phyloP scores from a whole-genome alignment of 2,888 invertebrate genomes.

The Drosophila yooni region DNA sequence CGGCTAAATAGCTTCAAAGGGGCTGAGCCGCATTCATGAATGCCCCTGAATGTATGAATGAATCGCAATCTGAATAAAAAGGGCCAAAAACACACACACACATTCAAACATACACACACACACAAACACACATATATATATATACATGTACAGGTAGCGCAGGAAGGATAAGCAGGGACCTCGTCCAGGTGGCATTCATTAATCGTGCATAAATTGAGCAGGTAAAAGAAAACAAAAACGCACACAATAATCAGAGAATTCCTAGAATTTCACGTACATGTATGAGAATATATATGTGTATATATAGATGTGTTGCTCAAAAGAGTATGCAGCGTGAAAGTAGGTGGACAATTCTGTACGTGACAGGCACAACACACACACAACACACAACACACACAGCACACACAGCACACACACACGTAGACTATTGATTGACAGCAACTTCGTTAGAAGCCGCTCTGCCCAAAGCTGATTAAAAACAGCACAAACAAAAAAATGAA shows the following conservation, averaged over 20 bases:
- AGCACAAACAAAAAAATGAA: slow-evolving; percentile 9
- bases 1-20: slow-evolving; percentile 42
- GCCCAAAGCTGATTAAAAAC: slow-evolving; percentile 71
- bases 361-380: slow-evolving; percentile 48
- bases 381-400: slow-evolving; percentile 23
- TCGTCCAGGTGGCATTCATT: slow-evolving; percentile 76
- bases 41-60: slow-evolving; percentile 50
- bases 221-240: slow-evolving; percentile 29
- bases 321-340: slow-evolving; percentile 68
- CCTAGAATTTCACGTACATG: slow-evolving; percentile 38
- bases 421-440: slow-evolving; percentile 43
- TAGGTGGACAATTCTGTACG: slow-evolving; percentile 77
- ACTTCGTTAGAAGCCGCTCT: slow-evolving; percentile 65
- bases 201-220: slow-evolving; percentile 78
- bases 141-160: slow-evolving; percentile 1
- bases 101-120: not conserved
- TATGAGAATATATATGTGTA: not conserved
- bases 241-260: slow-evolving; percentile 32
- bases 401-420: slow-evolving; percentile 23
- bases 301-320: not conserved
- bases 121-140: not conserved
- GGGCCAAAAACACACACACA: slow-evolving; percentile 11
- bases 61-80: slow-evolving; percentile 54
- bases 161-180: slow-evolving; percentile 14
- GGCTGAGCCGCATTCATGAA: slow-evolving; percentile 11